Percentiles rank a stretch among this genome's conserved stretches.
phyloP scores from a whole-genome alignment of 37 sponge, comb jelly and placozoan genomes.

The Lycopodina hypogea region DNA sequence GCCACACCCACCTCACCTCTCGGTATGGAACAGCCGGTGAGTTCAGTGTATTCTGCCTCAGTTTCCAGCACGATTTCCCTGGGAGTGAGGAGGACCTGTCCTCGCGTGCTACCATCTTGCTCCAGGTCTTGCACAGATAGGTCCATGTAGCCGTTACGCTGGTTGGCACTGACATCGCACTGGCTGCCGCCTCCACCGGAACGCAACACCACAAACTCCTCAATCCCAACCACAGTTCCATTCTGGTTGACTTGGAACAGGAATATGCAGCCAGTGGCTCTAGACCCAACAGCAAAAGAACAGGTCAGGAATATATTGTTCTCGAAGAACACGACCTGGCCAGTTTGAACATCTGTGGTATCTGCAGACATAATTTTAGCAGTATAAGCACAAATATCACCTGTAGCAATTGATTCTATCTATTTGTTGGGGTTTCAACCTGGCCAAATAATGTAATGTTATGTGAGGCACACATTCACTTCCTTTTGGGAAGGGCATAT shows the following conservation, averaged over 20 bases:
- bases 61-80: not conserved
- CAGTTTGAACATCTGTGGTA: slow-evolving; percentile 31
- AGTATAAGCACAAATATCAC: too few relatives aligned
- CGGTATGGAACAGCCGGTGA: not conserved
- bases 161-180: slow-evolving; percentile 12
- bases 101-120: not conserved
- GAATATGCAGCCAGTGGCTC: slow-evolving; percentile 6
- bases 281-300: slow-evolving; percentile 8
- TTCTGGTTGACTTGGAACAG: not conserved
- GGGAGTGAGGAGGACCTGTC: not conserved
- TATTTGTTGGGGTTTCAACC: too few relatives aligned
- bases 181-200: not conserved
- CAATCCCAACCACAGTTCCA: not conserved
- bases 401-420: too few relatives aligned
- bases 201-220: not conserved
- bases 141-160: not conserved
- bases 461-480: too few relatives aligned
- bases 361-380: slow-evolving; percentile 10
- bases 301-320: slow-evolving; percentile 13
- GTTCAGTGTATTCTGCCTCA: not conserved
- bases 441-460: too few relatives aligned
- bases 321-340: not conserved
- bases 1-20: too few relatives aligned
- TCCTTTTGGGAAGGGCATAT: too few relatives aligned
- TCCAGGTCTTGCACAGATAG: not conserved